Evolutionary conservation across 1,140 invertebrate genomes (phyloP), one percentile per base, ranked within the genome.

Genomic region (Dolichoris vasculosae): DNA sequence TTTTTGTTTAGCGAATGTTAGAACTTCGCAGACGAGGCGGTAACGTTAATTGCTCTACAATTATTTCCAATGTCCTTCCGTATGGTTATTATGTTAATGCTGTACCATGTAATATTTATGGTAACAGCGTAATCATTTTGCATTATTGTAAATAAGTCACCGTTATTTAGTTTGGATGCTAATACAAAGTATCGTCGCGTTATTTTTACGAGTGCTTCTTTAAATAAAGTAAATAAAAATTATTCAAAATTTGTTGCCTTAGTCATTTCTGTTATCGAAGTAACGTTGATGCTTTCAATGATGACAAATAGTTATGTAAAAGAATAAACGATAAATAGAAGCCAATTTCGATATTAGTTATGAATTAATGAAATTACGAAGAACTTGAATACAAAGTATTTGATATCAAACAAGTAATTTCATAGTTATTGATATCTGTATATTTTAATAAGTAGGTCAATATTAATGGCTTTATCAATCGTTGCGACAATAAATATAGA

Each of bases 21-120:
- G 2, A 17, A 38, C 15, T 51, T 51, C 6, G 15, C 48, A 17
- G 15, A 51, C 20, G 48, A 51, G 20, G 48, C 48, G 8, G 20
- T 15, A 71, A 32, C 30, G 38, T 40, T 40, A 71, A 71, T 71
- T 71, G 67, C 67, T 71, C 35, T 32, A 71, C 67, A 71, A 71
- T 71, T 71, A 71, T 71, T 71, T 40, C 9, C n/a, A 30, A 32
- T 71, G 11, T 71, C 23, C 67, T 71, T 40, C 35, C 40, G 2
- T 71, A 71, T 9, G 35, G 67, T 40, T 40, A 71, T 40, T 71
- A 40, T 71, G 17, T 40, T 71, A 71, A 71, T 71, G 23, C 32
- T 71, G 17, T 40, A 9, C 67, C 67, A 71, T 71, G 67, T 71
- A 71, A 71, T 71, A 71, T 71, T 71, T 71, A 71, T 71, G 67